A percentile compares a stretch with the other conserved stretches of the same genome.
phyloP scores from a whole-genome alignment of 2,888 invertebrate species.

The Epistrophe grossulariae region DNA sequence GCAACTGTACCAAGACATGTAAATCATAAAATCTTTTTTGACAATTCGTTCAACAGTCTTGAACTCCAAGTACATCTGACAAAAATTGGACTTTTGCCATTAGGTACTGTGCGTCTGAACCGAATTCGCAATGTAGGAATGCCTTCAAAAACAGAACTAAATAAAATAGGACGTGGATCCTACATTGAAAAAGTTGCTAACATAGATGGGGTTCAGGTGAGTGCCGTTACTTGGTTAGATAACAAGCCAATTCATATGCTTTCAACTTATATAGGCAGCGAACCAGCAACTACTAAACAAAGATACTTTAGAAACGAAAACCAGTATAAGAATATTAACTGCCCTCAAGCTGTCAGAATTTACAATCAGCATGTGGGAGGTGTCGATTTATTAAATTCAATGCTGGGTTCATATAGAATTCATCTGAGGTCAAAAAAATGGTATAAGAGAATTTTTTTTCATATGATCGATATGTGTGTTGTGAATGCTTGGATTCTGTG shows the following conservation, averaged over 20 bases:
- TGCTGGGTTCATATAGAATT: constrained; percentile 62
- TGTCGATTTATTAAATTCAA: constrained; percentile 37
- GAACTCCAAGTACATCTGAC: constrained; percentile 35
- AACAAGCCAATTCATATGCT: no score
- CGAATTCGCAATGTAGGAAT: constrained; percentile 39
- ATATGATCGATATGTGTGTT: no score
- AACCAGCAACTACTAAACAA: not conserved
- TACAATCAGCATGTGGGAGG: constrained; percentile 43
- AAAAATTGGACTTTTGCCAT: constrained; percentile 50
- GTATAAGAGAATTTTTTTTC: not conserved
- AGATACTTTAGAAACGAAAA: not conserved
- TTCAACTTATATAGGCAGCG: not conserved
- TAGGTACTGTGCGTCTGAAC: constrained; percentile 52
- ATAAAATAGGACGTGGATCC: no score
- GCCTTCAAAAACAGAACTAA: no score
- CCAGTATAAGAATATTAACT: constrained; percentile 24
- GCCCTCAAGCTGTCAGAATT: constrained; percentile 34
- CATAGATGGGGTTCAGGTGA: no score
- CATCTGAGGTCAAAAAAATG: constrained; percentile 40
- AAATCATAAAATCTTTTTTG: constrained; percentile 52
- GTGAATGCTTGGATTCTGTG: no score
- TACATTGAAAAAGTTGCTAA: no score
- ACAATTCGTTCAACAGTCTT: constrained; percentile 63
- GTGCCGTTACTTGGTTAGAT: no score
- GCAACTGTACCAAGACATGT: constrained; percentile 12